A percentile compares a stretch with the other conserved stretches of the same genome.
These are phyloP conservation scores for Pluvianellus socialis DNA, from an alignment of 2,113 vertebrate species.

Conservation along the genomic window DNA sequence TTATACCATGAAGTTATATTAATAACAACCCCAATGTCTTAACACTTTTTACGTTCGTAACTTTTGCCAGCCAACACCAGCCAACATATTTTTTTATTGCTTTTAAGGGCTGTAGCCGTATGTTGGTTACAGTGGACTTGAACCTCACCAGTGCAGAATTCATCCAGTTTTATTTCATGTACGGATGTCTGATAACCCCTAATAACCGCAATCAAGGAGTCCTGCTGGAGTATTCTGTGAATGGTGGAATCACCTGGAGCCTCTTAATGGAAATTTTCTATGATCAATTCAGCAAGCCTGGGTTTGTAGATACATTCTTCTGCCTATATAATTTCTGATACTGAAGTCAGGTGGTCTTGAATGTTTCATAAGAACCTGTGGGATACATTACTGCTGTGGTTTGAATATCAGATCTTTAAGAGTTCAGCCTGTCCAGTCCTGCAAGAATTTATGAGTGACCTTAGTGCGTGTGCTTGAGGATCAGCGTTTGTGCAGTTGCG, in stretches of 20 bases:
- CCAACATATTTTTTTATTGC: background rate
- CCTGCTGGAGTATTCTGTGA: conserved; percentile 93
- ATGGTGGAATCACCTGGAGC: conserved; percentile 94
- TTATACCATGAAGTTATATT: background rate
- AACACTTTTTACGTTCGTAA: background rate
- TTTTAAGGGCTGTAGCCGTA: conserved; percentile 89
- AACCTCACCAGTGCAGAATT: conserved; percentile 96
- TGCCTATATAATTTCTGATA: background rate
- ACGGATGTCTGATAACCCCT: conserved; percentile 93
- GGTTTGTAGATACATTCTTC: conserved; percentile 76
- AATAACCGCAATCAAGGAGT: conserved; percentile 95
- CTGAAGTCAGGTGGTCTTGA: background rate
- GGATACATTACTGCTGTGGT: background rate
- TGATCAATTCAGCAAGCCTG: conserved; percentile 96
- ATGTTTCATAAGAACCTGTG: background rate
- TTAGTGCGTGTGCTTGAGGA: background rate
- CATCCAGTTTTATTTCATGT: conserved; percentile 99
- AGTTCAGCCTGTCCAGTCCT: background rate
- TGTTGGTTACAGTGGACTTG: conserved; percentile 93
- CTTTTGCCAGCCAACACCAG: background rate
- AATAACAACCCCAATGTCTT: background rate
- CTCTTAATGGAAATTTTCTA: conserved; percentile 96
- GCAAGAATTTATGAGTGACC: background rate
- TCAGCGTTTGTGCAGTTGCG: background rate
- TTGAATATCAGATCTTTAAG: background rate